Evolutionary conservation across 2,888 invertebrate species (phyloP).

Genomic region (Tetropium fuscum): DNA sequence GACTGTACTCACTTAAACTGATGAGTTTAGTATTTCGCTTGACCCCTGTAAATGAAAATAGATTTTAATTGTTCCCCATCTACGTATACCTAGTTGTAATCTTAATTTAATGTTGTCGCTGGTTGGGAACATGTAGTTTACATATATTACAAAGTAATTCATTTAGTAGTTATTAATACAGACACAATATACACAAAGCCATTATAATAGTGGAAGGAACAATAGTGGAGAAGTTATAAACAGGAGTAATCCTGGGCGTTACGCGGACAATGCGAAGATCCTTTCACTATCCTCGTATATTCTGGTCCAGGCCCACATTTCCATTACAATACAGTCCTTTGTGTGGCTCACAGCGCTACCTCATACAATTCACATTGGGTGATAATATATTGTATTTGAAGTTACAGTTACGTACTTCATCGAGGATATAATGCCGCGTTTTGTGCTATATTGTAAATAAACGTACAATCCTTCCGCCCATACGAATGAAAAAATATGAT

Average conservation of each 20-base stretch:
- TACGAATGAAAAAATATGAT: constrained; percentile 41
- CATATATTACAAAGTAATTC: constrained; percentile 39
- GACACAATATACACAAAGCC: constrained; percentile 48
- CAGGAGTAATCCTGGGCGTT: constrained; percentile 43
- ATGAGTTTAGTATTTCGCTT: too few species aligned
- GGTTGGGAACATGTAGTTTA: constrained; percentile 7
- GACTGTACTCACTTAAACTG: too few species aligned
- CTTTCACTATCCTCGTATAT: constrained; percentile 52
- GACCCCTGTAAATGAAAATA: too few species aligned
- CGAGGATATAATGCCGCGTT: constrained; percentile 33
- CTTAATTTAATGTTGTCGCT: too few species aligned
- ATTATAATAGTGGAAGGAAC: constrained; percentile 47
- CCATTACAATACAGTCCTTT: constrained; percentile 58
- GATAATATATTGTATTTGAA: constrained; percentile 49
- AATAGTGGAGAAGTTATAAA: constrained; percentile 52
- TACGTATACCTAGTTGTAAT: too few species aligned
- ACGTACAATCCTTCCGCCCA: constrained; percentile 38
- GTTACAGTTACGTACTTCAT: constrained; percentile 39
- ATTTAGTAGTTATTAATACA: constrained; percentile 43
- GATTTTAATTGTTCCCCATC: too few species aligned
- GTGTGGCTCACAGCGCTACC: constrained; percentile 49
- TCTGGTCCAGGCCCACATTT: constrained; percentile 53
- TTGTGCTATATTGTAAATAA: constrained; percentile 43
- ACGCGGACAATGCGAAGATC: constrained; percentile 52
- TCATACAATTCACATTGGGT: constrained; percentile 49